Evolutionary conservation across 2,797 vertebrate genomes (phyloP).

Genomic region (Lutra lutra): DNA sequence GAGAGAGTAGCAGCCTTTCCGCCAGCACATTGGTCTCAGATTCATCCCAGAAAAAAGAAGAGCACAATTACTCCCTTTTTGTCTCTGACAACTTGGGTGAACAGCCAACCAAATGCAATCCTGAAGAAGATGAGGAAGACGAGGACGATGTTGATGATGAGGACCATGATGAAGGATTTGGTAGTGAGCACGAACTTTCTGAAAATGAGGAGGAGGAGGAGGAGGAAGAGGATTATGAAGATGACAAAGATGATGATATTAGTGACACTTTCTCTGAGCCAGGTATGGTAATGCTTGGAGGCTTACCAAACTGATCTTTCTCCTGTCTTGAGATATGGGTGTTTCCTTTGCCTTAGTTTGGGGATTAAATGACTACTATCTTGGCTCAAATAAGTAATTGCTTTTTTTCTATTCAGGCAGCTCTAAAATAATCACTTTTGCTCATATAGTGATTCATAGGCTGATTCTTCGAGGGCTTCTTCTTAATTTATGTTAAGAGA

Average conservation of each 20-base stretch:
- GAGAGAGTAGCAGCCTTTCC: conserved; percentile 86
- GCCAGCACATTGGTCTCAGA: conserved; percentile 86
- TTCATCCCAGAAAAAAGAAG: conserved; percentile 95
- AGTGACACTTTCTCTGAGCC: conserved; percentile 98
- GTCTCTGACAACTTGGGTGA: conserved; percentile 91
- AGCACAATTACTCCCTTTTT: conserved; percentile 99
- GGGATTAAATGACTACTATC: conserved; percentile 16
- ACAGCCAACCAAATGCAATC: conserved; percentile 89
- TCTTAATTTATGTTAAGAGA: conserved; percentile 38
- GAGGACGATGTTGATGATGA: conserved; percentile 92
- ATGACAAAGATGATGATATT: conserved; percentile 92
- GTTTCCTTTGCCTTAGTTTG: conserved; percentile 47
- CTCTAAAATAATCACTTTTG: conserved; percentile 46
- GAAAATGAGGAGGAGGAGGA: conserved; percentile 93
- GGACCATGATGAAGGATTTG: conserved; percentile 96
- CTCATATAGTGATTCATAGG: neutral
- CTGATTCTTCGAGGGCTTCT: conserved; percentile 24
- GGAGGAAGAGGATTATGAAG: conserved; percentile 93
- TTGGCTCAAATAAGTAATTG: conserved; percentile 16
- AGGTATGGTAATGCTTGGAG: conserved; percentile 87
- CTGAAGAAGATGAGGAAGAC: conserved; percentile 92
- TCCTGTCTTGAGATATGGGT: neutral
- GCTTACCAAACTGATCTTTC: conserved; percentile 28
- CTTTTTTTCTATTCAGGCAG: conserved; percentile 13
- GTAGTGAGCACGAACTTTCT: conserved; percentile 97